Evolutionary conservation across 2,113 vertebrate genomes (phyloP), one percentile per base, ranked within the genome.

Genomic region (Anolis sagrei): DNA sequence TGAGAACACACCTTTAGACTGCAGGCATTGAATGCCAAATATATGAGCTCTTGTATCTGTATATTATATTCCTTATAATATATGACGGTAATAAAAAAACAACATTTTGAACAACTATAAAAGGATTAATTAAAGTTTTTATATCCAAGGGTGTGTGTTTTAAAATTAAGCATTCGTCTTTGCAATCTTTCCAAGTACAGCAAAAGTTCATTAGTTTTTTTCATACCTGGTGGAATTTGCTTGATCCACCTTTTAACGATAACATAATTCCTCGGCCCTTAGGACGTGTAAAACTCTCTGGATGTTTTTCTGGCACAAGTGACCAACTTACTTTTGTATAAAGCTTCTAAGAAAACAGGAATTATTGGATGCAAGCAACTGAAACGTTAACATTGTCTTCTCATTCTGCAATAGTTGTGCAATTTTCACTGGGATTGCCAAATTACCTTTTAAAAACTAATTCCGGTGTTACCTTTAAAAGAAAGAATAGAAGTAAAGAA

Each of bases 241-340:
- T 91, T 90, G 88, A 83, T 80, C 84, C 74, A 87, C 75, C 89
- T 84, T 86, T 86, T 34, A 90, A 89, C n/a, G 91, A 90, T 73
- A 93, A 93, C 70, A 66, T 88, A 79, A 44, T 85, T 92, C 90
- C 84, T 88, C 87, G 90, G 93, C 90, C 92, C 84, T 87, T 84
- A 68, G 91, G 88, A 92, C 62, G 68, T 77, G 81, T 70, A 90
- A 85, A 91, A 90, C 78, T 77, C 85, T 54, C 79, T 81, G 73
- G 86, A 39, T 93, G 84, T 94, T 94, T 92, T 88, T 77, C 77
- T 94, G 93, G 92, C 93, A 93, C 6, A 0, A 87, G 87, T 79
- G 36, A 69, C 77, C 86, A 85, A 81, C 86, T 79, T 85, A 81
- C 27, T 90, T 49, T 64, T 79, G 82, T 2, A 93, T 86, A 90